Conservation (phyloP, 2,113 vertebrate genomes). For the Pholis gunnellus region DNA sequence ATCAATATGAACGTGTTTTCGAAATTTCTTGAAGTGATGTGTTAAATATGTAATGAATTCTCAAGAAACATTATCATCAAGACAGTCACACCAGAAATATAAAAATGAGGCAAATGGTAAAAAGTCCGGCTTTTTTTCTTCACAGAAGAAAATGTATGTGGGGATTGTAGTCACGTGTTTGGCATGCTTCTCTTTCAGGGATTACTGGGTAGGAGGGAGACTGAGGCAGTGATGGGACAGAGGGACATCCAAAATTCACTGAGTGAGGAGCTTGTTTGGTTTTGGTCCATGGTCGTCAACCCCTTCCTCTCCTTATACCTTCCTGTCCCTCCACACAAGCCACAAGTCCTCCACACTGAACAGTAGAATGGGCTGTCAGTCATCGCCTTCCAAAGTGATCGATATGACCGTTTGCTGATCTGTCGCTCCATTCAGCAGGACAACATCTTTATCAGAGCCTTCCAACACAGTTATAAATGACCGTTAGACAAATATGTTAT, state of each 20-base stretch:
- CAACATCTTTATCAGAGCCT: neutral
- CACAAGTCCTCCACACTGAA: neutral
- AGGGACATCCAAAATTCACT: conserved; percentile 12
- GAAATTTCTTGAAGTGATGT: neutral
- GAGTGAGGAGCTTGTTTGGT: neutral
- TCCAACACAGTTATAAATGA: neutral
- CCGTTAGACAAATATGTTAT: neutral
- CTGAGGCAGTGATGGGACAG: neutral
- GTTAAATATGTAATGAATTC: neutral
- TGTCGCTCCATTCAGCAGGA: neutral
- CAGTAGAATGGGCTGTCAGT: neutral
- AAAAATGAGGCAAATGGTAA: neutral
- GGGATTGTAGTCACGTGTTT: neutral
- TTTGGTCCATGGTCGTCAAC: neutral
- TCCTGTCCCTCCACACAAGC: too few species aligned
- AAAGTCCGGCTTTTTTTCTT: conserved; percentile 2
- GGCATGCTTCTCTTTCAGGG: neutral
- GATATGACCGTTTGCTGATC: neutral
- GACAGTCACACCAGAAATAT: neutral
- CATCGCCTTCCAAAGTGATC: neutral
- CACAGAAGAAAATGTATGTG: neutral
- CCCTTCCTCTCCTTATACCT: neutral
- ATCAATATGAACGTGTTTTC: neutral
- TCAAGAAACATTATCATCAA: neutral
- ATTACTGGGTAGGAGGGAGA: neutral